Evolutionary conservation across 2,888 invertebrate species (phyloP), one percentile per base, ranked within the genome.

Genomic region (Tenthredo mesomela): DNA sequence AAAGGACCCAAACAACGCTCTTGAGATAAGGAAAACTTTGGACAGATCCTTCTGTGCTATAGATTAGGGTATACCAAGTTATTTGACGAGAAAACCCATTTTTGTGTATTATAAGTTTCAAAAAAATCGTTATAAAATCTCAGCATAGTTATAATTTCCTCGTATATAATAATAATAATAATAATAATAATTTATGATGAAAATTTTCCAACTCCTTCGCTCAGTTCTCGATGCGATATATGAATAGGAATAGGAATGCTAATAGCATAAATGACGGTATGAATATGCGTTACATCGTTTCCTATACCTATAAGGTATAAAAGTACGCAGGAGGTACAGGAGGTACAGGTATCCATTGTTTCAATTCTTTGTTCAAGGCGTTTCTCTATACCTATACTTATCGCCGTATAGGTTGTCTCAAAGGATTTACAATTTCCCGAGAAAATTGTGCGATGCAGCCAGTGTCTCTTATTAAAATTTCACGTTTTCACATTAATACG

Each of bases 341-440:
- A 67, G 18, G 67, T 18, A n/a, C 21, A 21, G n/a, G n/a, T 15
- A 70, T 43, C 73, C 73, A 73, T 73, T 73, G 73, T 73, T 43
- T 43, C 73, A 18, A 73, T n/a, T 40, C 73, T 43, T 73, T 73
- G 73, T 73, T 43, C 73, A 73, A 73, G 77, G 47, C 18, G 29
- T 50, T 73, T 77, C 50, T 77, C 47, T 73, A 73, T 73, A 70
- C 70, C 37, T 70, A 6, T 73, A 33, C 33, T 33, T 70, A 70
- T 71, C 40, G 18, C 2, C 71, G n/a, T n/a, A 21, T 43, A 33
- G 67, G 37, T 70, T 73, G 43, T 73, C 71, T 40, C 71, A 43
- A 73, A 73, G 71, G 71, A 73, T 73, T 73, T 21, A 73, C 21
- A 0, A 73, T 71, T 71, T 71, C 40, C 37, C 40, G 15, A 33